Conservation (phyloP, 2,888 invertebrate species). For the Acrobasis repandana region DNA sequence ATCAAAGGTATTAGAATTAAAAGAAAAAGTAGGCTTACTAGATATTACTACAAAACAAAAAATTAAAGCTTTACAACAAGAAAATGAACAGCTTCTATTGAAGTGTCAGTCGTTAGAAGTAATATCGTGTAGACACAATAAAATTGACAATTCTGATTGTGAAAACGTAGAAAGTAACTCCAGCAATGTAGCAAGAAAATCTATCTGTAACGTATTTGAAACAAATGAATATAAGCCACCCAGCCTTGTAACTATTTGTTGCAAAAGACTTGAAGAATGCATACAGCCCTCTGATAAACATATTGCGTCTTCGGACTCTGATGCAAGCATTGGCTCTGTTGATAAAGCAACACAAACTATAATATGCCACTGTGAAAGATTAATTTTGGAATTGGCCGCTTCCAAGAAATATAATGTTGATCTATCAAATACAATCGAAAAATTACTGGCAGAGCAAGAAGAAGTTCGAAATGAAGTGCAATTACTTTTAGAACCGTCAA, state of each 20-base stretch:
- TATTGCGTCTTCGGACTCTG: slow-evolving; percentile 37
- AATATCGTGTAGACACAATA: slow-evolving; percentile 25
- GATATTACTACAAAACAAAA: slow-evolving; percentile 51
- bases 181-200: slow-evolving; percentile 24
- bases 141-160: slow-evolving; percentile 27
- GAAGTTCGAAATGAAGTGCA: slow-evolving; percentile 56
- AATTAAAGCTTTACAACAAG: slow-evolving; percentile 47
- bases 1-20: slow-evolving; percentile 53
- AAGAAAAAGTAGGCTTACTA: slow-evolving; percentile 29
- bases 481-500: slow-evolving; percentile 54
- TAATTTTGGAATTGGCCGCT: slow-evolving; percentile 38
- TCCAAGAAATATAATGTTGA: slow-evolving; percentile 48
- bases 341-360: slow-evolving; percentile 31
- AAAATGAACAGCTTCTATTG: slow-evolving; percentile 52
- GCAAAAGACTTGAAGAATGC: slow-evolving; percentile 54
- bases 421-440: slow-evolving; percentile 41
- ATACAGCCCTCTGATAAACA: slow-evolving; percentile 49
- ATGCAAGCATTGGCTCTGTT: slow-evolving; percentile 30
- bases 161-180: slow-evolving; percentile 23
- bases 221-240: slow-evolving; percentile 45
- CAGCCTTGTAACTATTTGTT: slow-evolving; percentile 65
- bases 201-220: slow-evolving; percentile 27
- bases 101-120: slow-evolving; percentile 28
- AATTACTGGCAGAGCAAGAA: slow-evolving; percentile 56
- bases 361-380: slow-evolving; percentile 43